phyloP scores from a whole-genome alignment of 1,140 invertebrate species.

The Gerris buenoi region DNA sequence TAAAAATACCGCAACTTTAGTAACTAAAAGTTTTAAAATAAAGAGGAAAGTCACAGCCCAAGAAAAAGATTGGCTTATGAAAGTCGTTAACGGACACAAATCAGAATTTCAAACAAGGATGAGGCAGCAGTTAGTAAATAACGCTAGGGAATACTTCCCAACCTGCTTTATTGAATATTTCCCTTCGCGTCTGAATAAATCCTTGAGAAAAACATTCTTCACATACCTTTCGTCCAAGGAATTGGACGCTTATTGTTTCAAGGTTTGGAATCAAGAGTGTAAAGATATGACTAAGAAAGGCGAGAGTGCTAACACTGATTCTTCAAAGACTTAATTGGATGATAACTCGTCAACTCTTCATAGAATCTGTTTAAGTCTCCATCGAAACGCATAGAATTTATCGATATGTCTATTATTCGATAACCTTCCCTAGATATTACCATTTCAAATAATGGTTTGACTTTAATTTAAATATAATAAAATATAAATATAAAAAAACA shows the following conservation, averaged over 20 bases:
- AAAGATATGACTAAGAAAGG: not conserved
- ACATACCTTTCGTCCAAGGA: slow-evolving; percentile 14
- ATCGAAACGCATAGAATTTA: too few species aligned
- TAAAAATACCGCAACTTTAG: not conserved
- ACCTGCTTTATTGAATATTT: slow-evolving; percentile 12
- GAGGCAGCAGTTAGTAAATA: slow-evolving; percentile 12
- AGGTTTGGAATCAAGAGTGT: not conserved
- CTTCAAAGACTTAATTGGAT: too few species aligned
- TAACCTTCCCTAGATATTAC: too few species aligned
- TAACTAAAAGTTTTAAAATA: not conserved
- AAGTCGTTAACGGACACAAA: not conserved
- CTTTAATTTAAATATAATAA: too few species aligned
- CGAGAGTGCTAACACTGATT: too few species aligned
- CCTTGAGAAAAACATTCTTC: slow-evolving; percentile 9
- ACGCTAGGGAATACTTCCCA: slow-evolving; percentile 13
- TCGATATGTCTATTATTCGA: too few species aligned
- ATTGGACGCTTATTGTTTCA: slow-evolving; percentile 2
- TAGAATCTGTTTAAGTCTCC: too few species aligned
- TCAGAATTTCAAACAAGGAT: slow-evolving; percentile 4
- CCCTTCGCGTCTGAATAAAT: slow-evolving; percentile 7
- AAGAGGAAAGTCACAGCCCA: not conserved
- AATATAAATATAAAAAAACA: too few species aligned
- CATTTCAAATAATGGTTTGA: too few species aligned
- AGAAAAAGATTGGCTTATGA: not conserved
- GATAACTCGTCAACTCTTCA: too few species aligned